phyloP scores from a whole-genome alignment of 2,888 invertebrate species.

The Polyommatus icarus region DNA sequence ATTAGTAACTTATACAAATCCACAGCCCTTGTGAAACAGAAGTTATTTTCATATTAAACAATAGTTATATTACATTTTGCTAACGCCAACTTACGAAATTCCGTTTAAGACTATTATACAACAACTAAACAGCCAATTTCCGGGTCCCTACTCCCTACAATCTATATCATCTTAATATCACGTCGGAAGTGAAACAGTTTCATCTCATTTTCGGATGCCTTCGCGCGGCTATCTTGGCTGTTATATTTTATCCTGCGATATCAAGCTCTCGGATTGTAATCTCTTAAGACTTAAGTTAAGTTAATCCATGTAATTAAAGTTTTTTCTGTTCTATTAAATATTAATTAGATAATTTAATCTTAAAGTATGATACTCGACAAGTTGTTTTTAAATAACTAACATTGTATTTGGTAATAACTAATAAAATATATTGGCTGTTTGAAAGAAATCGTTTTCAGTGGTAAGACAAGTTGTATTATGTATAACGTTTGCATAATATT shows the following conservation, averaged over 20 bases:
- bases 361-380: no score
- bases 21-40: no score
- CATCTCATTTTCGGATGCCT: no score
- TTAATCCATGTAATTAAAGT: background rate
- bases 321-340: background rate
- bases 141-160: conserved; percentile 14
- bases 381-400: no score
- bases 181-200: conserved; percentile 14
- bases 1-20: no score
- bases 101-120: background rate
- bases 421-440: no score
- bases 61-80: background rate
- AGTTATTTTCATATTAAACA: background rate
- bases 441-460: background rate
- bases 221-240: background rate
- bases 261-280: background rate
- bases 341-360: no score
- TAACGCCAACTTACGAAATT: background rate
- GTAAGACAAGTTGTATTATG: no score
- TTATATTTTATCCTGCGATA: background rate
- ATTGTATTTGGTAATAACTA: no score
- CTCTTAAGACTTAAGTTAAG: background rate
- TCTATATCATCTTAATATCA: conserved; percentile 1
- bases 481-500: background rate
- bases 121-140: conserved; percentile 20